Evolutionary conservation across 2,113 vertebrate genomes (phyloP).

Genomic region (Corapipo altera): DNA sequence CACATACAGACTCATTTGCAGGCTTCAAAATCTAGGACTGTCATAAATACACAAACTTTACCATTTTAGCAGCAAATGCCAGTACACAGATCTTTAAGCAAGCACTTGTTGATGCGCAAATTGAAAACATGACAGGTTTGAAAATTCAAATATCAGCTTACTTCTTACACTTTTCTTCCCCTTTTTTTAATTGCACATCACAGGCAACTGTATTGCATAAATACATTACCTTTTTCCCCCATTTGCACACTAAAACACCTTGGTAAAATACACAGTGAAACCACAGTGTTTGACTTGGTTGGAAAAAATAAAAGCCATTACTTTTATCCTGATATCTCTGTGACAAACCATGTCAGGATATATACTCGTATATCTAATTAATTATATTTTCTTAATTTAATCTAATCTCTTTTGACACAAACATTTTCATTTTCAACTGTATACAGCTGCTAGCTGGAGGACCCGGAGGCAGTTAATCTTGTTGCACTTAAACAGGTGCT

Average conservation of each 20-base stretch:
- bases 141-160: not conserved
- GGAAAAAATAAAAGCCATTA: not conserved
- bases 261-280: not conserved
- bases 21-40: not conserved
- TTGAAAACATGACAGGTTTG: not conserved
- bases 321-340: not conserved
- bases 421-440: not conserved
- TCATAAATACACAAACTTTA: not conserved
- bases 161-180: not conserved
- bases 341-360: not conserved
- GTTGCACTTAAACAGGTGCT: not conserved
- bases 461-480: not conserved
- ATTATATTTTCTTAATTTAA: not conserved
- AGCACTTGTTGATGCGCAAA: not conserved
- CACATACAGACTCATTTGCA: not conserved
- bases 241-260: not conserved
- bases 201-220: not conserved
- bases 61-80: not conserved
- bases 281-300: not conserved
- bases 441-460: not conserved
- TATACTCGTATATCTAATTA: not conserved
- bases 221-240: not conserved
- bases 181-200: not conserved
- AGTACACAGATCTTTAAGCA: not conserved
- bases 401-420: not conserved